Evolutionary conservation across 2,113 vertebrate genomes (phyloP).

Genomic region (Martes martes): DNA sequence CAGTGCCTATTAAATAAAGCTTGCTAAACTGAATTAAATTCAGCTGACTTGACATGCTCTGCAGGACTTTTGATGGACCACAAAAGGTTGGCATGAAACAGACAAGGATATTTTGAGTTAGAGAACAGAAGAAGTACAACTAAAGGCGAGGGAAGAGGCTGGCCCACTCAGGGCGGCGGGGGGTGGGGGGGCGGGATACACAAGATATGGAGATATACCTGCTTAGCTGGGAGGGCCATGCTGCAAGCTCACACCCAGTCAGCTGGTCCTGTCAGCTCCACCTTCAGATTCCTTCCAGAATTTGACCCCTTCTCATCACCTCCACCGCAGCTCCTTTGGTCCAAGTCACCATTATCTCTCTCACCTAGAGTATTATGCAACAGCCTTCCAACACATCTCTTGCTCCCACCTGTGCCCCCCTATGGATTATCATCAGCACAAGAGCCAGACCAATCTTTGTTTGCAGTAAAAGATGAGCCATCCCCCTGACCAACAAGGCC

Average conservation of each 20-base stretch:
- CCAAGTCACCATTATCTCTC: not conserved
- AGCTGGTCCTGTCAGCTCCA: not conserved
- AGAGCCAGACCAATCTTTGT: not conserved
- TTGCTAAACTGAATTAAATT: not conserved
- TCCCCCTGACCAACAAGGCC: not conserved
- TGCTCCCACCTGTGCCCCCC: not conserved
- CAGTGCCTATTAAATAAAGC: not conserved
- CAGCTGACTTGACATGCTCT: not conserved
- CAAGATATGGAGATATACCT: not conserved
- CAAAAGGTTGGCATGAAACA: not conserved
- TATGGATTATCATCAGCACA: not conserved
- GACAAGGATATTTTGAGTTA: not conserved
- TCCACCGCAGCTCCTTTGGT: not conserved
- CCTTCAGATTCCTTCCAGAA: not conserved
- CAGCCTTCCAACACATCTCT: not conserved
- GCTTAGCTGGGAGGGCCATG: not conserved
- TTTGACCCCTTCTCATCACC: not conserved
- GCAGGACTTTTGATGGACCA: not conserved
- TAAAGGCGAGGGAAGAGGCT: not conserved
- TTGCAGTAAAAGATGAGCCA: not conserved
- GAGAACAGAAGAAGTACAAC: not conserved
- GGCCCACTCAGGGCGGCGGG: not conserved
- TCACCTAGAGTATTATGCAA: not conserved
- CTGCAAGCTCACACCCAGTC: not conserved
- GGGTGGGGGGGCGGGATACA: not conserved